A percentile compares a stretch with the other conserved stretches of the same genome.
These are phyloP conservation scores for Loris lydekkerianus DNA, from an alignment of 2,797 vertebrate species.

Conservation along the genomic window DNA sequence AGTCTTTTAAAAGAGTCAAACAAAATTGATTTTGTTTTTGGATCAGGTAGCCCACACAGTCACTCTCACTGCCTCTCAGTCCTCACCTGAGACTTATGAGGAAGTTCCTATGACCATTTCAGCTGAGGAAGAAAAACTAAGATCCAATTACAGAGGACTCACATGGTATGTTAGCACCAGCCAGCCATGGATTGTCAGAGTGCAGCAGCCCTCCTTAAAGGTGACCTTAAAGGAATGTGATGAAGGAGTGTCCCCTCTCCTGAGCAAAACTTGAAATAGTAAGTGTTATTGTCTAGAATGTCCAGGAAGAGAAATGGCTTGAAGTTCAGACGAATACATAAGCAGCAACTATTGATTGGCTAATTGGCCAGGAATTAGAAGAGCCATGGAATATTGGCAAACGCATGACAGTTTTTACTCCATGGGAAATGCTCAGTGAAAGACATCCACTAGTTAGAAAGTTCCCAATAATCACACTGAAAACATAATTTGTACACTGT, in stretches of 20 bases:
- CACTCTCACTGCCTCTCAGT: not conserved
- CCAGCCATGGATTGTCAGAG: not conserved
- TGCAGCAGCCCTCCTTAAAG: not conserved
- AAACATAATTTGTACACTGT: conserved; percentile 6
- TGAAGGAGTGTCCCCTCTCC: not conserved
- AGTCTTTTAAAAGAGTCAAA: conserved; percentile 7
- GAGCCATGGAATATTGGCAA: not conserved
- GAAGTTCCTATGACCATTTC: not conserved
- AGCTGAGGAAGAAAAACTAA: not conserved
- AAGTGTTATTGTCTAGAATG: not conserved
- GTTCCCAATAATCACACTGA: not conserved
- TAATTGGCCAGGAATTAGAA: not conserved
- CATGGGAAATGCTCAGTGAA: not conserved
- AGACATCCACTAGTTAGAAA: not conserved
- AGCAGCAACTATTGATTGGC: not conserved
- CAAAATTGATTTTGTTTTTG: not conserved
- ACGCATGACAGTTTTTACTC: not conserved
- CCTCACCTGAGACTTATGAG: not conserved
- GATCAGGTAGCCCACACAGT: not conserved
- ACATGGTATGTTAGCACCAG: not conserved
- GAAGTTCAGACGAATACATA: not conserved
- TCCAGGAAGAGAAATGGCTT: not conserved
- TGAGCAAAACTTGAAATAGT: not conserved
- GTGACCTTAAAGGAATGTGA: not conserved
- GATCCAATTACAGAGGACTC: not conserved